Evolutionary conservation across 1,140 invertebrate species (phyloP).

Genomic region (Rhynchophorus ferrugineus): DNA sequence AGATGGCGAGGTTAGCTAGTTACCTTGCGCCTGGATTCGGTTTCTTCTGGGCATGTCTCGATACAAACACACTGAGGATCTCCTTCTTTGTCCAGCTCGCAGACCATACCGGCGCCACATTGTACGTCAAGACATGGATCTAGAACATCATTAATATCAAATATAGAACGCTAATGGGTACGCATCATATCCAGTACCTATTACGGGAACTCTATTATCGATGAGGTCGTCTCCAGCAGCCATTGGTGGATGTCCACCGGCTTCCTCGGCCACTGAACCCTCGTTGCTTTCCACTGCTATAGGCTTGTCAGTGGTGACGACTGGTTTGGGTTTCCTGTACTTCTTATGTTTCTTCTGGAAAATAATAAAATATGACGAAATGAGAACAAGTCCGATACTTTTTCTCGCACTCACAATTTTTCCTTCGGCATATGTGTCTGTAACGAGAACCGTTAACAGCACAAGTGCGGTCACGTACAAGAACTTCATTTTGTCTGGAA

Average conservation of each 20-base stretch:
- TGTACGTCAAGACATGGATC: constrained; percentile 78
- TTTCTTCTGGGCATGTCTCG: constrained; percentile 69
- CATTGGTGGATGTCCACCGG: constrained; percentile 14
- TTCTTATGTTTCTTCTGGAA: constrained; percentile 16
- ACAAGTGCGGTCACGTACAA: constrained; percentile 17
- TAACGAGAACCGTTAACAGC: constrained; percentile 16
- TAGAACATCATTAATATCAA: constrained; percentile 19
- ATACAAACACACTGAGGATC: constrained; percentile 81
- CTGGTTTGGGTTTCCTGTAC: constrained; percentile 7
- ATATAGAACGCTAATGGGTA: no score
- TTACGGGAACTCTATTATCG: constrained; percentile 28
- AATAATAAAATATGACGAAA: no score
- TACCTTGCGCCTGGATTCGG: constrained; percentile 62
- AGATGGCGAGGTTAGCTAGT: no score
- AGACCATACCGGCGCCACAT: constrained; percentile 84
- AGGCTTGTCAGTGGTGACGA: not conserved
- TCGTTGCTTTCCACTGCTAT: constrained; percentile 3
- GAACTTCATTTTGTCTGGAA: constrained; percentile 29
- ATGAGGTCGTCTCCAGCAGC: constrained; percentile 21
- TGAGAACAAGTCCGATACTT: not conserved
- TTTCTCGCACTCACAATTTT: constrained; percentile 26
- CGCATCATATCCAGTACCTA: no score
- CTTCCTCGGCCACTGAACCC: constrained; percentile 7
- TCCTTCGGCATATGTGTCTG: constrained; percentile 18
- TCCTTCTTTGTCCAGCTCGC: constrained; percentile 64